These are phyloP conservation scores for Drosophila sp. DNA, from an alignment of 1,140 invertebrate species.

Conservation along the genomic window DNA sequence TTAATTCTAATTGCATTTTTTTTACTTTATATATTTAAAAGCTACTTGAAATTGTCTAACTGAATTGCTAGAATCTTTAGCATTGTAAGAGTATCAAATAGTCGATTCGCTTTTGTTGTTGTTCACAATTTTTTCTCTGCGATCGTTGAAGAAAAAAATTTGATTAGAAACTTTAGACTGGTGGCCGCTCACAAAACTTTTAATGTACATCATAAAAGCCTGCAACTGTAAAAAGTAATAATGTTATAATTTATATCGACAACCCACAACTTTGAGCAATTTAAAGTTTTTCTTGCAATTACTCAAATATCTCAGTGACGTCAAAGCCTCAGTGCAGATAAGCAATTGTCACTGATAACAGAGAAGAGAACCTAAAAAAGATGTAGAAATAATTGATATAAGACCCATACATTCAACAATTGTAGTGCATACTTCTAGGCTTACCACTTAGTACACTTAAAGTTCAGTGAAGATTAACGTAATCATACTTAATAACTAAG, in stretches of 20 bases:
- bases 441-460: conserved; percentile 17
- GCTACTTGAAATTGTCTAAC: too few relatives aligned
- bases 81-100: too few relatives aligned
- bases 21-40: too few relatives aligned
- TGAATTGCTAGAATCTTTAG: too few relatives aligned
- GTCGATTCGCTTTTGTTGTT: background rate
- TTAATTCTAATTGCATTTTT: too few relatives aligned
- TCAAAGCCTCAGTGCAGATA: conserved; percentile 20
- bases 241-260: conserved; percentile 26
- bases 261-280: conserved; percentile 26
- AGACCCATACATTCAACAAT: conserved; percentile 2
- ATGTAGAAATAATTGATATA: background rate
- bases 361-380: conserved; percentile 5
- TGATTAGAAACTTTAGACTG: conserved; percentile 38
- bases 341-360: conserved; percentile 16
- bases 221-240: conserved; percentile 15
- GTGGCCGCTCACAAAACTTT: conserved; percentile 31
- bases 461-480: conserved; percentile 14
- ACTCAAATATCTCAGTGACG: conserved; percentile 35
- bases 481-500: conserved; percentile 26
- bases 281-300: conserved; percentile 29
- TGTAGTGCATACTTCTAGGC: conserved; percentile 51
- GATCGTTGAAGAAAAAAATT: conserved; percentile 32
- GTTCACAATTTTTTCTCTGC: background rate
- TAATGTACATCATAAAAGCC: conserved; percentile 33